Evolutionary conservation across 1,140 invertebrate genomes (phyloP).

Genomic region (Megalopta genalis): DNA sequence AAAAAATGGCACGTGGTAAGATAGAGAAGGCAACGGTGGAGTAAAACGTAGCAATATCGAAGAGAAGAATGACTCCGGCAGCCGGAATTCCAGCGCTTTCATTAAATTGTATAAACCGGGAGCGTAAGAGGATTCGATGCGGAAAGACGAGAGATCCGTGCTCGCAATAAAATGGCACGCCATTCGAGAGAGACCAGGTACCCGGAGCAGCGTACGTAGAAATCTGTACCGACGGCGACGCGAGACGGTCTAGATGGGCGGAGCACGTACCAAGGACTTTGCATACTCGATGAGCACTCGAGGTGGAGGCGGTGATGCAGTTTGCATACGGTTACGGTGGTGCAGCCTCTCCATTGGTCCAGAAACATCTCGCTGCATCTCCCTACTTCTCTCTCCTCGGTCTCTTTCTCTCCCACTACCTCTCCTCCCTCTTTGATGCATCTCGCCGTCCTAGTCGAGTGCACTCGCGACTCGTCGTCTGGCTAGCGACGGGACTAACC

Average conservation of each 20-base stretch:
- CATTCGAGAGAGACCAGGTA: constrained; percentile 34
- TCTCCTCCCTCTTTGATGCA: constrained; percentile 45
- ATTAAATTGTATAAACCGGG: neutral
- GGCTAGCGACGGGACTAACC: constrained; percentile 45
- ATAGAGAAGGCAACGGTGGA: too few relatives aligned
- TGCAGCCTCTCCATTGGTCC: constrained; percentile 77
- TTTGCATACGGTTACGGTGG: constrained; percentile 77
- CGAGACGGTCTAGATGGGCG: constrained; percentile 68
- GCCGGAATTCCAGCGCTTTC: neutral
- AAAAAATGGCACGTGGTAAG: too few relatives aligned
- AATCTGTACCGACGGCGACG: constrained; percentile 42
- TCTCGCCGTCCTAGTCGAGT: constrained; percentile 53
- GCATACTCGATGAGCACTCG: constrained; percentile 77
- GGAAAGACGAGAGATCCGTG: neutral
- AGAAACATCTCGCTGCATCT: constrained; percentile 72
- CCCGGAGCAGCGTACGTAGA: constrained; percentile 23
- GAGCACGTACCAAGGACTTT: constrained; percentile 76
- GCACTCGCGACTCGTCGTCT: constrained; percentile 46
- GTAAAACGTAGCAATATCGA: neutral
- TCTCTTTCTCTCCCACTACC: constrained; percentile 57
- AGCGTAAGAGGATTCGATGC: neutral
- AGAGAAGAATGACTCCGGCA: neutral
- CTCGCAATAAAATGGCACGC: constrained; percentile 18
- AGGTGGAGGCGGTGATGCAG: constrained; percentile 75
- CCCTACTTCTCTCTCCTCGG: constrained; percentile 45